Conservation (phyloP, 1,140 invertebrate species). For the Drosophila arizonae region DNA sequence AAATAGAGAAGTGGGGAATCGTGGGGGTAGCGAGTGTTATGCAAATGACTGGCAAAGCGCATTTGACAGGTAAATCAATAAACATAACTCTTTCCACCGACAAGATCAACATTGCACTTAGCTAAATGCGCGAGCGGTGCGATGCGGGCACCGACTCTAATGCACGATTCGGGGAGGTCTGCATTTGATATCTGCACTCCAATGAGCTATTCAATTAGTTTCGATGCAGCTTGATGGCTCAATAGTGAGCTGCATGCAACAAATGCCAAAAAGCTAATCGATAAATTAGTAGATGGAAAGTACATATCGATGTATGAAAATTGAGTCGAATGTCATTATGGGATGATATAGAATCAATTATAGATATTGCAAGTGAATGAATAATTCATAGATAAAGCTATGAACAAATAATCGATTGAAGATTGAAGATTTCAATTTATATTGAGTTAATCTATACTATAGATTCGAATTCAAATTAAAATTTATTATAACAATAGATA, state of each 20-base stretch:
- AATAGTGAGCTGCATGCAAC: slow-evolving; percentile 19
- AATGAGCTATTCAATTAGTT: slow-evolving; percentile 61
- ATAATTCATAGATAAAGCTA: no score
- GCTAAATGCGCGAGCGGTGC: slow-evolving; percentile 7
- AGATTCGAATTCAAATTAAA: no score
- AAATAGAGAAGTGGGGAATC: background rate
- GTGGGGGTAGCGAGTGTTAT: slow-evolving; percentile 44
- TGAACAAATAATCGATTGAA: background rate
- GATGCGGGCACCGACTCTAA: background rate
- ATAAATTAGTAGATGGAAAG: slow-evolving; percentile 5
- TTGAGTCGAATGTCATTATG: background rate
- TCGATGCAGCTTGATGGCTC: slow-evolving; percentile 45
- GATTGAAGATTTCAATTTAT: no score
- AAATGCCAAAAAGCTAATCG: background rate
- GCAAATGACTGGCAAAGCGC: slow-evolving; percentile 55
- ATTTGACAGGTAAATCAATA: slow-evolving; percentile 73
- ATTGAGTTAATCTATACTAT: no score
- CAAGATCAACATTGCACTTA: slow-evolving; percentile 59
- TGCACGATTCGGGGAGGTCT: slow-evolving; percentile 34
- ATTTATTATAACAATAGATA: no score
- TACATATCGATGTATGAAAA: slow-evolving; percentile 4
- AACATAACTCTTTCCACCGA: slow-evolving; percentile 57
- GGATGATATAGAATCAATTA: no score
- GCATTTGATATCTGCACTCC: slow-evolving; percentile 47
- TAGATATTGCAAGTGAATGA: background rate